Evolutionary conservation across 2,888 invertebrate species (phyloP).

Genomic region (Rutpela maculata): DNA sequence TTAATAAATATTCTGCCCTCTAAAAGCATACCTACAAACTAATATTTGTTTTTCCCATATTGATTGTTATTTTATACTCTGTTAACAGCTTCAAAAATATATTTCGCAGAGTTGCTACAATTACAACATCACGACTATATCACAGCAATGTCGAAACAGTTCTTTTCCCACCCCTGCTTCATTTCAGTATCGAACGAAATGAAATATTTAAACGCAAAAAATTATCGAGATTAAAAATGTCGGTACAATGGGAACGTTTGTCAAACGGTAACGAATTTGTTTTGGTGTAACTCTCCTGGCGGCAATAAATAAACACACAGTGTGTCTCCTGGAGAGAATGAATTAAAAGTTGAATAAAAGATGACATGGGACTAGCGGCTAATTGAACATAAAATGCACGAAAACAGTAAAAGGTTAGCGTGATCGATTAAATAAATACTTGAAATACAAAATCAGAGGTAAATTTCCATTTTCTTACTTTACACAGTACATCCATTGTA

Average conservation of each 20-base stretch:
- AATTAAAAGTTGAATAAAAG: conserved; percentile 22
- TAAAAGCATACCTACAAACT: too few relatives aligned
- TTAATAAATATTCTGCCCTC: too few relatives aligned
- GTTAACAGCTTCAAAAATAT: too few relatives aligned
- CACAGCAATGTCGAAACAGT: background rate
- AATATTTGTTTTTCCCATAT: too few relatives aligned
- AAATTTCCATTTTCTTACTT: conserved; percentile 27
- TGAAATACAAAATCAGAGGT: conserved; percentile 15
- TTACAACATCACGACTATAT: background rate
- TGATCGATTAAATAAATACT: conserved; percentile 35
- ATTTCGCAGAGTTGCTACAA: too few relatives aligned
- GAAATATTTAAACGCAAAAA: background rate
- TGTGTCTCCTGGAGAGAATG: conserved; percentile 8
- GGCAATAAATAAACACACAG: conserved; percentile 11
- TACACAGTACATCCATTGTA: conserved; percentile 16
- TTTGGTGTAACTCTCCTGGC: background rate
- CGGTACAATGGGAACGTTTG: background rate
- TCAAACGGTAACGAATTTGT: background rate
- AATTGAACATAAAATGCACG: conserved; percentile 15
- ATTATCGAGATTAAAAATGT: conserved; percentile 1
- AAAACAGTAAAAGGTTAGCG: conserved; percentile 18
- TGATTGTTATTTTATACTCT: too few relatives aligned
- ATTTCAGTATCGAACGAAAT: background rate
- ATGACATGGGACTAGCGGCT: conserved; percentile 8
- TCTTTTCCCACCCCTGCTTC: background rate